Evolutionary conservation across 92 coral and sea anemone species (phyloP).

Genomic region (Metridium senile): DNA sequence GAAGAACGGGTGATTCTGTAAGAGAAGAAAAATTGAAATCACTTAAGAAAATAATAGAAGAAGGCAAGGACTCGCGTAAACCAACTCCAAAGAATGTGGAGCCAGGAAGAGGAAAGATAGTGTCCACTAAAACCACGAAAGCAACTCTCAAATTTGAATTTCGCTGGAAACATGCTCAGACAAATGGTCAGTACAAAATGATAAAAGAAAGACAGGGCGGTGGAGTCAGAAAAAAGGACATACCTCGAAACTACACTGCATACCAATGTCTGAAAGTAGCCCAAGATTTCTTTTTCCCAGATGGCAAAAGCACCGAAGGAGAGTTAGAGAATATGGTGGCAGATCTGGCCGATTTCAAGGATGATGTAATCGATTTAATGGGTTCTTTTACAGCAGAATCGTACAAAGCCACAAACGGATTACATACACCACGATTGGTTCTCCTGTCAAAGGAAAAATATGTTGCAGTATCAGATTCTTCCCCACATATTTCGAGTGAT

Average conservation of each 20-base stretch:
- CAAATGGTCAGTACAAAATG: constrained; percentile 38
- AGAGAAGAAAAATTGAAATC: constrained; percentile 10
- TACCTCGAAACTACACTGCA: constrained; percentile 28
- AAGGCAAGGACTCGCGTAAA: constrained; percentile 2
- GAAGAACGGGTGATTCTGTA: constrained; percentile 4
- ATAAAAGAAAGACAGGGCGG: constrained; percentile 33
- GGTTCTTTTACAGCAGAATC: constrained; percentile 45
- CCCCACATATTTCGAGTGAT: neutral
- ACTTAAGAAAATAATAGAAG: constrained; percentile 3
- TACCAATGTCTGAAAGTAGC: constrained; percentile 29
- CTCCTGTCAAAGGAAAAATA: constrained; percentile 6
- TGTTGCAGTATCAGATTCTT: neutral
- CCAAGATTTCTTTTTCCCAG: constrained; percentile 46
- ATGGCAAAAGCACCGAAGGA: constrained; percentile 46
- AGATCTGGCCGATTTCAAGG: constrained; percentile 45
- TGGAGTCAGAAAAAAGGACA: constrained; percentile 27
- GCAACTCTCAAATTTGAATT: constrained; percentile 44
- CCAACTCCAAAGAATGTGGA: neutral
- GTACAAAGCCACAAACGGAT: constrained; percentile 25
- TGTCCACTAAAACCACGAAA: constrained; percentile 23
- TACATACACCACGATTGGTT: constrained; percentile 36
- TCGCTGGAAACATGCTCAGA: constrained; percentile 50
- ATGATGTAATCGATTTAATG: constrained; percentile 29
- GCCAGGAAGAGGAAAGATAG: neutral
- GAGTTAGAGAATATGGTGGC: constrained; percentile 32